Evolutionary conservation across 2,797 vertebrate species (phyloP), one percentile per base, ranked within the genome.

Genomic region (Ptychobarbus kaznakovi): DNA sequence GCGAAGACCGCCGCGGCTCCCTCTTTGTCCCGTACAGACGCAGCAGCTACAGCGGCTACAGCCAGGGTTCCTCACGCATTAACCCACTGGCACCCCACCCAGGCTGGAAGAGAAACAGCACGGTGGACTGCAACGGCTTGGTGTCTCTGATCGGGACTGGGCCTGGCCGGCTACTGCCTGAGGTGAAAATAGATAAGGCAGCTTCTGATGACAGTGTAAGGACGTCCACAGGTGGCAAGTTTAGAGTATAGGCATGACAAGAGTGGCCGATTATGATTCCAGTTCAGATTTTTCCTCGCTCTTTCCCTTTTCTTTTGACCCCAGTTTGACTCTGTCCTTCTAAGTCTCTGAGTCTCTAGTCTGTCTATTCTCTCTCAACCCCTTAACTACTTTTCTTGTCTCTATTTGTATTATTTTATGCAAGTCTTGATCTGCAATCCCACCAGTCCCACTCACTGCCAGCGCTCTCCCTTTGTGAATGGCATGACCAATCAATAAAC

Each of bases 121-220:
- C 98, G 0, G 98, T 99, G 93, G 98, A 99, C 82, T 99, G 98
- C 94, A 99, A 99, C 38, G 98, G 98, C 87, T 97, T 99, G 90
- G 98, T 99, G 93, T 99, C 98, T 0, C 96, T 99, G 93, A 98
- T 99, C 86, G 97, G 97, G 76, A 97, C 97, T 0, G 97, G 96
- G 0, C 97, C 97, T 18, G 98, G 97, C 89, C 97, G 98, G 84
- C 97, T 99, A 92, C 96, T 99, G 97, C 98, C 98, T 94, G 98
- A 99, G 98, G 98, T 99, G 97, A 99, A 96, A 97, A 97, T 96
- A 96, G 97, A 97, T 97, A 96, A 97, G 96, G 97, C 97, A 96
- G 97, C 96, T 96, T 91, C 96, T 90, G 94, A 95, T 58, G 94
- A 94, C 95, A 96, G 96, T 92, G 97, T 96, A 96, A 92, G 92